phyloP scores from a whole-genome alignment of 2,797 vertebrate genomes.

The Fundulus diaphanus region DNA sequence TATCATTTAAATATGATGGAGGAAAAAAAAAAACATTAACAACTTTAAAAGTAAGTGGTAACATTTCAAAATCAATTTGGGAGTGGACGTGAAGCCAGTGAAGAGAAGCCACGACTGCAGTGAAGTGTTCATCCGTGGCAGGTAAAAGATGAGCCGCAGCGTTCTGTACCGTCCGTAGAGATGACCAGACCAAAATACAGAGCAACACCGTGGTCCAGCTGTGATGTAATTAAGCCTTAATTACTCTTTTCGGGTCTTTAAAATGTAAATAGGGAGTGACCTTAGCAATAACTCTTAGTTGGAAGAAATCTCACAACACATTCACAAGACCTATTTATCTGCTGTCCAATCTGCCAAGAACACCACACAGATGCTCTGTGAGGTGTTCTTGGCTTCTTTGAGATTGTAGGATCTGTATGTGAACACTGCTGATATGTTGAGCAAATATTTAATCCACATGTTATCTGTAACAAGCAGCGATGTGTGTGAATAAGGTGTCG shows the following conservation, averaged over 20 bases:
- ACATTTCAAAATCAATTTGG: background rate
- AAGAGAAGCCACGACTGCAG: background rate
- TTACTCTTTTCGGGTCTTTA: background rate
- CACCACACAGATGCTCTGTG: background rate
- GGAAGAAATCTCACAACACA: background rate
- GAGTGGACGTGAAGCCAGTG: background rate
- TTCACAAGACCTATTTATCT: background rate
- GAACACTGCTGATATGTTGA: background rate
- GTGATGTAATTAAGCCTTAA: background rate
- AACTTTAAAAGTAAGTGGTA: background rate
- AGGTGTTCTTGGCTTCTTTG: conserved; percentile 1
- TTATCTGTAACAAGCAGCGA: background rate
- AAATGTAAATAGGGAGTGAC: background rate
- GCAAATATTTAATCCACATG: background rate
- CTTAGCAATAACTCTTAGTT: background rate
- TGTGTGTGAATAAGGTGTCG: background rate
- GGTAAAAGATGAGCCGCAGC: background rate
- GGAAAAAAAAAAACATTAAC: background rate
- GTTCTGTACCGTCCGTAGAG: background rate
- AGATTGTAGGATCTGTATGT: background rate
- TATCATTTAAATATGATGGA: background rate
- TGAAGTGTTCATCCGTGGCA: background rate
- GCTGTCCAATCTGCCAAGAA: background rate
- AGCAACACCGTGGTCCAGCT: background rate
- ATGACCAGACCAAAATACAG: background rate